phyloP scores from a whole-genome alignment of 2,113 vertebrate species.

The Bucco capensis region DNA sequence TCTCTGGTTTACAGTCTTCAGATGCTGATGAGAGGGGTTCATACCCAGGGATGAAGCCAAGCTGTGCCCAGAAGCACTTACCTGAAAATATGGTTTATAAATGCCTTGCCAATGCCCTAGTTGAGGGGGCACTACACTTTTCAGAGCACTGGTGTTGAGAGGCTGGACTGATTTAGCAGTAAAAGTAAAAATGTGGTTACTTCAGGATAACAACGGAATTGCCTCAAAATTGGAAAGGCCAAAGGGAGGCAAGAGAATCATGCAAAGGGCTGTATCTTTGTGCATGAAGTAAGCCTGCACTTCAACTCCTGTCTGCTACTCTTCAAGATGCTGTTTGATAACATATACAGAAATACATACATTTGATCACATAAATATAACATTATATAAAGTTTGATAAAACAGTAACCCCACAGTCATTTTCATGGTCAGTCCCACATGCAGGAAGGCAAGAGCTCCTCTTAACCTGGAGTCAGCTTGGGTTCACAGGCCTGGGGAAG shows the following conservation, averaged over 20 bases:
- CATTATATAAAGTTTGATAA: neutral
- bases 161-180: neutral
- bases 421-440: conserved; percentile 7
- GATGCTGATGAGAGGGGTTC: neutral
- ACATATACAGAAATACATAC: neutral
- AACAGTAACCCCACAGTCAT: conserved; percentile 13
- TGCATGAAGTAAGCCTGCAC: neutral
- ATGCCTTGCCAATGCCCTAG: neutral
- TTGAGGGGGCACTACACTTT: neutral
- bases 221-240: neutral
- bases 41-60: neutral
- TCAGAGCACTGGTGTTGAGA: neutral
- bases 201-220: neutral
- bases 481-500: conserved; percentile 9
- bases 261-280: neutral
- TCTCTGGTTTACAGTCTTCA: neutral
- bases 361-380: neutral
- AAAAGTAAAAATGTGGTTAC: neutral
- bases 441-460: neutral
- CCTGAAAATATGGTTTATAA: neutral
- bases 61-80: neutral
- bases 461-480: neutral
- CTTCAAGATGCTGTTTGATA: neutral
- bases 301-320: neutral
- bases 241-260: neutral